Base-by-base conservation (phyloP, 2,888 invertebrate species). In the Argyresthia goedartella region DNA sequence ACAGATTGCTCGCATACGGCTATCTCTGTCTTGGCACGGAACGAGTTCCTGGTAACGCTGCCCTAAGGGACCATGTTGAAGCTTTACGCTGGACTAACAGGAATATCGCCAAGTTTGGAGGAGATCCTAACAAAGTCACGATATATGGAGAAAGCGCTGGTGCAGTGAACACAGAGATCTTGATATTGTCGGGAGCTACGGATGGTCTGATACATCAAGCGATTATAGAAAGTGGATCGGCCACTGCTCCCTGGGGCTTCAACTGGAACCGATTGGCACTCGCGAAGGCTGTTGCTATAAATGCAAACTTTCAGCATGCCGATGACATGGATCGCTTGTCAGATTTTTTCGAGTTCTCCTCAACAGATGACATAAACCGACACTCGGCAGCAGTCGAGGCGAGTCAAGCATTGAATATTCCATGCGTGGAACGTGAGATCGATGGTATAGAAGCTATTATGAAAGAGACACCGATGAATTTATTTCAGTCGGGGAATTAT, bases 51-150 rank as follows among this genome's bases (percentile, higher is more conserved):
- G 52, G 52, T 6, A 52, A 52, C 33, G 42, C 42, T 7, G 52
- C 11, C 10, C 13, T 52, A 7, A 36, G 36, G 25, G 52, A 52
- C 35, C 13, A 33, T 8, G 39, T 52, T 2, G 39, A 15, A n/a
- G 52, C 47, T 4, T 41, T 52, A 33, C 36, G 39, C n/a, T 52
- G 52, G 52, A 57, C 69, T 1, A 56, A 66, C 43, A 50, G 58
- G 49, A 71, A 73, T 56, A 69, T 71, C 10, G 51, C 36, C 4
- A 56, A 59, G 6, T 73, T 73, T 53, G 66, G 65, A 11, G 73
- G 73, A 8, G 57, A 72, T 25, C 48, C 52, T 15, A 47, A 46
- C n/a, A 25, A 36, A 25, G 41, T 52, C 2, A 52, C 52, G 4
- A 8, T 52, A 10, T 52, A 52, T 36, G 52, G 52, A 9, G 45